Conservation (phyloP, 2,888 invertebrate genomes). For the Odontomyia ornata region DNA sequence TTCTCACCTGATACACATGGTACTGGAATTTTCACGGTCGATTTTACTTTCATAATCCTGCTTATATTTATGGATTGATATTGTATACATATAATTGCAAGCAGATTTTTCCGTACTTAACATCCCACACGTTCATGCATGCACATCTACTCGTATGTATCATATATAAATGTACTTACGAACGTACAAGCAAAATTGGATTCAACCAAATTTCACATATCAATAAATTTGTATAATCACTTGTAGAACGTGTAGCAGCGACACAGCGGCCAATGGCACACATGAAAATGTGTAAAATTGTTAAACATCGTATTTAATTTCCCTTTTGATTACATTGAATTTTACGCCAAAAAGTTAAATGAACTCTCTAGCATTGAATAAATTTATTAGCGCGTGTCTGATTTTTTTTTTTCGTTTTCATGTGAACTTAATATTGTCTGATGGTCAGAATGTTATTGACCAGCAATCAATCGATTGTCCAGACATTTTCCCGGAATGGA, state of each 20-base stretch:
- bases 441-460: not conserved
- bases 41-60: not conserved
- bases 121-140: too few relatives aligned
- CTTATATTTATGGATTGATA: not conserved
- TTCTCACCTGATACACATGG: not conserved
- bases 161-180: too few relatives aligned
- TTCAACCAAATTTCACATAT: not conserved
- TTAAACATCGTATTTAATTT: not conserved
- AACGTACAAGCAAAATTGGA: too few relatives aligned
- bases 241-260: not conserved
- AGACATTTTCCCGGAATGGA: constrained; percentile 17
- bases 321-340: not conserved
- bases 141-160: too few relatives aligned
- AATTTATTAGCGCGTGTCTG: not conserved
- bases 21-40: not conserved
- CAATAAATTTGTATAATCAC: not conserved
- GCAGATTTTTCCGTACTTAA: too few relatives aligned
- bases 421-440: not conserved
- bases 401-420: constrained; percentile 3
- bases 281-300: not conserved
- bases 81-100: too few relatives aligned
- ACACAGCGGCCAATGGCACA: not conserved
- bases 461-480: not conserved
- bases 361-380: not conserved
- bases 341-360: constrained; percentile 15